These are phyloP conservation scores for Malthinus seriepunctatus DNA, from an alignment of 2,888 invertebrate genomes.

Conservation along the genomic window DNA sequence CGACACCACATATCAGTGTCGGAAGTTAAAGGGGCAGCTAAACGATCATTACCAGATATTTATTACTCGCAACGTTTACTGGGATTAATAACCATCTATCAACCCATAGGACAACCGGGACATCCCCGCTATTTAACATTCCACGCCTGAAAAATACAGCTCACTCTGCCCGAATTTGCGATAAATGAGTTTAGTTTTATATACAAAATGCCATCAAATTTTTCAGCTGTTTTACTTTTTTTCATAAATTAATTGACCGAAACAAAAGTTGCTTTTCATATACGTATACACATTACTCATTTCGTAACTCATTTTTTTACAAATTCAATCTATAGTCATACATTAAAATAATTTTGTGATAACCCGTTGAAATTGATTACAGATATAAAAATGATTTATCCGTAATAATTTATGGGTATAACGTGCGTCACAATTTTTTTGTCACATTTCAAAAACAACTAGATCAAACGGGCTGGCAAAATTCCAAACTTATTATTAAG, in stretches of 20 bases:
- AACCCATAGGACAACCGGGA: conserved; percentile 39
- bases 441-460: neutral
- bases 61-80: conserved; percentile 50
- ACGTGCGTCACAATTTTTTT: too few relatives aligned
- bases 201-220: conserved; percentile 15
- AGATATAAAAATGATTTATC: too few relatives aligned
- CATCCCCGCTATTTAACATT: conserved; percentile 49
- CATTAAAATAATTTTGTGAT: too few relatives aligned
- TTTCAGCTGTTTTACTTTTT: conserved; percentile 17
- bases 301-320: neutral
- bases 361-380: too few relatives aligned
- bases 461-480: conserved; percentile 2
- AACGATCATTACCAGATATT: conserved; percentile 55
- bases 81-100: conserved; percentile 53
- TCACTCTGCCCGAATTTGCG: conserved; percentile 25
- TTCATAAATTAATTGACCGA: conserved; percentile 17
- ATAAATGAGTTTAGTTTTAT: conserved; percentile 21
- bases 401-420: too few relatives aligned
- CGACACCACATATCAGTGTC: conserved; percentile 50
- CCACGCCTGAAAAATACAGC: conserved; percentile 38
- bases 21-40: conserved; percentile 54
- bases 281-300: neutral
- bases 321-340: too few relatives aligned
- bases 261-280: neutral
- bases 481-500: neutral